phyloP scores from a whole-genome alignment of 2,888 invertebrate genomes.

The Neoscelio sp. region DNA sequence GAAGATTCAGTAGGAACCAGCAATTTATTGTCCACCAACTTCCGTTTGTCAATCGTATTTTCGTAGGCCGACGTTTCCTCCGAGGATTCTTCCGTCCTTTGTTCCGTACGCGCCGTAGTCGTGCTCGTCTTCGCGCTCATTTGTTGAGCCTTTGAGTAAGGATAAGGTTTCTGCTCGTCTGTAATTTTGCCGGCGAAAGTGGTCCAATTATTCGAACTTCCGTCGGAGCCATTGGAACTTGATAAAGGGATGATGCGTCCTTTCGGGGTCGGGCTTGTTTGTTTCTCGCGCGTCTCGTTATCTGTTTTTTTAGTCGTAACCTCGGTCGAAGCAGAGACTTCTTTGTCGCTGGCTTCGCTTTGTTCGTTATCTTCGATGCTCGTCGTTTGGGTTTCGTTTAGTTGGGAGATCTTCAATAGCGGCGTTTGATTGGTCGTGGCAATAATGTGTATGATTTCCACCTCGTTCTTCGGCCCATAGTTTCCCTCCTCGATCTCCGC shows the following conservation, averaged over 20 bases:
- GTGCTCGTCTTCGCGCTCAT: slow-evolving; percentile 8
- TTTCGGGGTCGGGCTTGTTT: slow-evolving; percentile 66
- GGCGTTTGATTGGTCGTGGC: slow-evolving; percentile 68
- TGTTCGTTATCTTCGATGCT: slow-evolving; percentile 4
- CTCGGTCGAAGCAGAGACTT: slow-evolving; percentile 13
- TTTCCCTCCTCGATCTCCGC: slow-evolving; percentile 33
- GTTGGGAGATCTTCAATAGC: slow-evolving; percentile 60
- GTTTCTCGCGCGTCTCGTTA: slow-evolving; percentile 8
- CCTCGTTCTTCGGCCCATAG: slow-evolving; percentile 73
- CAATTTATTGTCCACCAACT: slow-evolving; percentile 69
- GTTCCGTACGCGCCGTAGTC: slow-evolving; percentile 31
- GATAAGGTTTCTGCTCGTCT: slow-evolving; percentile 73
- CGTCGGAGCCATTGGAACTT: slow-evolving; percentile 69
- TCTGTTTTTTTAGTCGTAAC: slow-evolving; percentile 7
- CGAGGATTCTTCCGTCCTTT: slow-evolving; percentile 39
- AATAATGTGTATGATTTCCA: slow-evolving; percentile 73
- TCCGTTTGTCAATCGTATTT: slow-evolving; percentile 74
- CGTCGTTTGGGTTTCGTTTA: slow-evolving; percentile 6
- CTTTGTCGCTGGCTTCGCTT: not conserved
- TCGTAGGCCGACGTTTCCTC: slow-evolving; percentile 74
- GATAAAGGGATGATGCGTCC: slow-evolving; percentile 75
- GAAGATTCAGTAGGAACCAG: slow-evolving; percentile 74
- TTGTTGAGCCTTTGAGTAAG: slow-evolving; percentile 69
- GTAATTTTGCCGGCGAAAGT: not conserved
- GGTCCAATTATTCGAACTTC: slow-evolving; percentile 21